Conservation (phyloP, 2,888 invertebrate genomes). For the Salticus scenicus region DNA sequence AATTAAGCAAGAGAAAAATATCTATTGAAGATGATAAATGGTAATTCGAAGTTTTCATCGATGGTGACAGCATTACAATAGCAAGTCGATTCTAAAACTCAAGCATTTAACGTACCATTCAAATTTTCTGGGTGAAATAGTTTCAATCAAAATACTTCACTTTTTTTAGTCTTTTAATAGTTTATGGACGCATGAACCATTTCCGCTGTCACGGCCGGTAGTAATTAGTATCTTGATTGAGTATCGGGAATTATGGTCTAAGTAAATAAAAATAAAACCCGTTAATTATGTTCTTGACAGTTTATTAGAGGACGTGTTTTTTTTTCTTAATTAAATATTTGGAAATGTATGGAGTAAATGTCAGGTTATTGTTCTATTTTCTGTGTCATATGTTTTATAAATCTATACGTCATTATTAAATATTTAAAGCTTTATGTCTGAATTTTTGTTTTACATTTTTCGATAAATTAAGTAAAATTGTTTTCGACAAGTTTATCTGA, state of each 20-base stretch:
- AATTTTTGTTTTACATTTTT: no score
- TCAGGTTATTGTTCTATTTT: no score
- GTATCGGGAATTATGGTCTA: constrained; percentile 2
- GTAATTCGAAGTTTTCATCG: constrained; percentile 24
- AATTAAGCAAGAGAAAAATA: constrained; percentile 15
- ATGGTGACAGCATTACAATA: constrained; percentile 43
- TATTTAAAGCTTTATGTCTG: no score
- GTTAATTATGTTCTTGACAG: constrained; percentile 8
- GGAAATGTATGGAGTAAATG: background rate
- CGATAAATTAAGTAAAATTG: no score
- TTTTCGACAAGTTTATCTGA: no score
- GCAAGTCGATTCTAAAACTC: constrained; percentile 43
- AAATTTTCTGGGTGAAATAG: constrained; percentile 31
- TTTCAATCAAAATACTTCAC: constrained; percentile 17
- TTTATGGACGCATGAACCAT: background rate
- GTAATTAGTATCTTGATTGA: constrained; percentile 15
- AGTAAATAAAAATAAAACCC: constrained; percentile 12
- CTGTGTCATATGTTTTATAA: no score
- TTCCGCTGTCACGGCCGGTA: constrained; percentile 3
- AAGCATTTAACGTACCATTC: background rate
- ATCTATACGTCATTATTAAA: no score
- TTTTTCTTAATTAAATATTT: background rate
- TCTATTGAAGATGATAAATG: constrained; percentile 44
- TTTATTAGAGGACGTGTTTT: background rate
- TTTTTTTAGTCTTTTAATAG: background rate